Conservation (phyloP, 2,113 vertebrate species). For the Phylloscopus trochilus region DNA sequence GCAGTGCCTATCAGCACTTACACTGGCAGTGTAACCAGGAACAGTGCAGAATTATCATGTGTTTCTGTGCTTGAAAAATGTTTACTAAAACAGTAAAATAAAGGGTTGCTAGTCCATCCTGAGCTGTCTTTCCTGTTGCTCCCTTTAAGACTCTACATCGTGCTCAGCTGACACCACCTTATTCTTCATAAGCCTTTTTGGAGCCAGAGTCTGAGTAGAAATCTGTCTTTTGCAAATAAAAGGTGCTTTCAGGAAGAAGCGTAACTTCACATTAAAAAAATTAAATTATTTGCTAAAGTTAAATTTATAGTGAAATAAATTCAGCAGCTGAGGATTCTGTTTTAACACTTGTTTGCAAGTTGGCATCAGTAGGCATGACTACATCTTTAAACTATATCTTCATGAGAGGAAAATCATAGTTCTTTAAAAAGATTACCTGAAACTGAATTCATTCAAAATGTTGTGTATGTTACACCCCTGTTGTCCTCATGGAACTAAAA, state of each 20-base stretch:
- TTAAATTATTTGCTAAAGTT: background rate
- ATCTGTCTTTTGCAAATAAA: background rate
- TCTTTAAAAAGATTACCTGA: background rate
- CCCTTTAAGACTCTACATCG: background rate
- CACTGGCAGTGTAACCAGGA: background rate
- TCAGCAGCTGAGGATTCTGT: background rate
- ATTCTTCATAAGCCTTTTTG: background rate
- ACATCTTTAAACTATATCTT: background rate
- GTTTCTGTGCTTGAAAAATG: background rate
- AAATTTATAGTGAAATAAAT: background rate
- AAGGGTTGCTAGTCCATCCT: accelerated
- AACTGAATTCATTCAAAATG: background rate
- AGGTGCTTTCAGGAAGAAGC: background rate
- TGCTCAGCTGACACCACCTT: background rate
- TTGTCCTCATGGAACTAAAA: background rate
- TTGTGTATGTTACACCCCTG: background rate
- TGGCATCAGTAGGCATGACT: background rate
- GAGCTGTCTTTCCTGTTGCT: background rate
- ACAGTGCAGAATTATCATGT: background rate
- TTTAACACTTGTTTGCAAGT: background rate
- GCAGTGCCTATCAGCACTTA: background rate
- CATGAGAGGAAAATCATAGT: background rate
- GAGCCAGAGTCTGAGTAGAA: background rate
- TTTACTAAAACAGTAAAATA: background rate
- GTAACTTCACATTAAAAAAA: background rate